Evolutionary conservation across 2,113 vertebrate genomes (phyloP).

Genomic region (Crotalus helleri): DNA sequence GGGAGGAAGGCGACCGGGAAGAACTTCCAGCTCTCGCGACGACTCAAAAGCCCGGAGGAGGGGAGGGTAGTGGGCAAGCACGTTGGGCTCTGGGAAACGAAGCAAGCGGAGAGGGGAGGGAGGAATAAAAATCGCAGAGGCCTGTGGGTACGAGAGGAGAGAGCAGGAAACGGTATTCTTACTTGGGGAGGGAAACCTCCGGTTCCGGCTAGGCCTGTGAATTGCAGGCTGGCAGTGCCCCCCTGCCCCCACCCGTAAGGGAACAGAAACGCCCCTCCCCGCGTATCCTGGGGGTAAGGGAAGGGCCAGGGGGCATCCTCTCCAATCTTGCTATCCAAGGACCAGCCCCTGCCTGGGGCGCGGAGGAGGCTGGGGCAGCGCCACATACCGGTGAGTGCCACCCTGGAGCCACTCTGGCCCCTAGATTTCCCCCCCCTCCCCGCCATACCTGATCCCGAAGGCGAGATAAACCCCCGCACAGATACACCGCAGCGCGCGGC

Average conservation of each 20-base stretch:
- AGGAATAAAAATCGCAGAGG: background rate
- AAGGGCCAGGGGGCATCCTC: background rate
- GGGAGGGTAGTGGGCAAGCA: background rate
- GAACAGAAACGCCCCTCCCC: constrained; percentile 15
- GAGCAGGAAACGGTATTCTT: background rate
- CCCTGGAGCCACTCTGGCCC: background rate
- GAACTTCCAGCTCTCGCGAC: background rate
- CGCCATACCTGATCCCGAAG: background rate
- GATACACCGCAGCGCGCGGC: background rate
- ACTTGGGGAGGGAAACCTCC: constrained; percentile 13
- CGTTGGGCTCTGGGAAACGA: background rate
- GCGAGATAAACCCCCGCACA: background rate
- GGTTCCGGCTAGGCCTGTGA: constrained; percentile 35
- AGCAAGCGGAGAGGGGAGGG: background rate
- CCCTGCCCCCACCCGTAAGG: background rate
- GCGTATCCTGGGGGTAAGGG: background rate
- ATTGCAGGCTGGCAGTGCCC: background rate
- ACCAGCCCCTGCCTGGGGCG: constrained; percentile 23
- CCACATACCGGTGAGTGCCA: constrained; percentile 1
- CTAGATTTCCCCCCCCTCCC: too few relatives aligned
- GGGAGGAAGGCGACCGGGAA: background rate
- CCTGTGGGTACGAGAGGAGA: background rate
- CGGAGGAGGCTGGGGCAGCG: constrained; percentile 16
- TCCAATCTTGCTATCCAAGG: background rate
- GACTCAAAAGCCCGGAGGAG: background rate